Evolutionary conservation across 2,113 vertebrate genomes (phyloP), one percentile per base, ranked within the genome.

Genomic region (Plecturocebus donacophilus): DNA sequence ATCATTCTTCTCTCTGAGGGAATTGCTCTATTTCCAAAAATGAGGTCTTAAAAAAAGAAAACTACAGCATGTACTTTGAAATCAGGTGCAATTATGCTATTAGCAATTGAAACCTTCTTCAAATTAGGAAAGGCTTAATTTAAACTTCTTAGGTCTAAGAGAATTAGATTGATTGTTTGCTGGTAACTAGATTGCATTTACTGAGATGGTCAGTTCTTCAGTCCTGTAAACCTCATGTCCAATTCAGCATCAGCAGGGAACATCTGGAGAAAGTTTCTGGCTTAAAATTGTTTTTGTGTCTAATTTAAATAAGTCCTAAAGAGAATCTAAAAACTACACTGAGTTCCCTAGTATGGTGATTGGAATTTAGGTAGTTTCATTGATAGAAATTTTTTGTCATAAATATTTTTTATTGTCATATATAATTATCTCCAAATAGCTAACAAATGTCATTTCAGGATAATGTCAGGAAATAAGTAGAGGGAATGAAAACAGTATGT

Each of bases 21-120:
- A 94, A 92, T 84, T 87, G 82, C 80, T 97, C 61, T 76, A 90
- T 90, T 95, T 97, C 64, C 49, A 70, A 95, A 97, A 97, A 80
- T 76, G 27, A 87, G 20, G 87, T 90, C 47, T 83, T 45, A 23
- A 38, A 25, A 79, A 92, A 83, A 68, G 21, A 93, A 93, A 92
- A 47, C 52, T 77, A 35, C 32, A 96, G 70, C 16, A 35, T 94
- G 32, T 90, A 76, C 58, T 95, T 96, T 90, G 77, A 94, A 97
- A 95, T 94, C 81, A 88, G 71, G 86, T 91, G 42, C 64, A 98
- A 71, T 90, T 92, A 95, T 92, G 54, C 66, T 87, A 76, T 97
- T 95, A 96, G 91, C 88, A 94, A 87, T 85, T 94, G 52, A 97
- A 97, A 92, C 70, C 71, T 42, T 97, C 47, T 58, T 42, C 42